Evolutionary conservation across 2,888 invertebrate genomes (phyloP).

Genomic region (Clostera curtula): DNA sequence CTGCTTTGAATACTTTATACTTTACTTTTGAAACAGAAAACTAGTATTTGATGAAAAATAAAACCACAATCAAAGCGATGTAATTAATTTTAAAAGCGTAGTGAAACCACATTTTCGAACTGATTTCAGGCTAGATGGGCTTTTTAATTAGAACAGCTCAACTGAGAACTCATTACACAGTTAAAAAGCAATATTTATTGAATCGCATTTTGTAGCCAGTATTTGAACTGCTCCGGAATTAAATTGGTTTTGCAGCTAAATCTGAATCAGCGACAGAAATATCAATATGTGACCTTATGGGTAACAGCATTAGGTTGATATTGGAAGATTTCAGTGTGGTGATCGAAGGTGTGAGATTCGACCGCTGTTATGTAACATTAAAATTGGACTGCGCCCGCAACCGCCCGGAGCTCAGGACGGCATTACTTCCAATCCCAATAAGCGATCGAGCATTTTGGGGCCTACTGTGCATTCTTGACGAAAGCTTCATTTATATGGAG

Average conservation of each 20-base stretch:
- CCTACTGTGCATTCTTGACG: no score
- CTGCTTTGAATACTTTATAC: no score
- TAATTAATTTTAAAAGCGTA: conserved; percentile 23
- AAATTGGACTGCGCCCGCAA: conserved; percentile 36
- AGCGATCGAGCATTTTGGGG: conserved; percentile 47
- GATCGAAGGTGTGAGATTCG: no score
- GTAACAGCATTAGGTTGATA: no score
- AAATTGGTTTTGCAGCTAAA: no score
- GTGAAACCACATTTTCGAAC: conserved; percentile 23
- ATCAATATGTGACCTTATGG: no score
- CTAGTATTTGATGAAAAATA: conserved; percentile 10
- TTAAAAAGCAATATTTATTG: conserved; percentile 46
- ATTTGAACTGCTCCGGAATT: conserved; percentile 39
- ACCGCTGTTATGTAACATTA: conserved; percentile 48
- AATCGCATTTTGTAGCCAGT: conserved; percentile 31
- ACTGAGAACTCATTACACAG: conserved; percentile 35
- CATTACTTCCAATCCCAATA: conserved; percentile 48
- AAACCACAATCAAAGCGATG: conserved; percentile 16
- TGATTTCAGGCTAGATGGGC: conserved; percentile 24
- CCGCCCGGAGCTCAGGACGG: conserved; percentile 31
- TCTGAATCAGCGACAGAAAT: no score
- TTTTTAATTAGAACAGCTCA: conserved; percentile 43
- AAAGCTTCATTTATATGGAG: no score
- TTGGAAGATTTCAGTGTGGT: no score
- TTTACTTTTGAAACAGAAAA: no score